Evolutionary conservation across 2,113 vertebrate genomes (phyloP), one percentile per base, ranked within the genome.

Genomic region (Gobio gobio): DNA sequence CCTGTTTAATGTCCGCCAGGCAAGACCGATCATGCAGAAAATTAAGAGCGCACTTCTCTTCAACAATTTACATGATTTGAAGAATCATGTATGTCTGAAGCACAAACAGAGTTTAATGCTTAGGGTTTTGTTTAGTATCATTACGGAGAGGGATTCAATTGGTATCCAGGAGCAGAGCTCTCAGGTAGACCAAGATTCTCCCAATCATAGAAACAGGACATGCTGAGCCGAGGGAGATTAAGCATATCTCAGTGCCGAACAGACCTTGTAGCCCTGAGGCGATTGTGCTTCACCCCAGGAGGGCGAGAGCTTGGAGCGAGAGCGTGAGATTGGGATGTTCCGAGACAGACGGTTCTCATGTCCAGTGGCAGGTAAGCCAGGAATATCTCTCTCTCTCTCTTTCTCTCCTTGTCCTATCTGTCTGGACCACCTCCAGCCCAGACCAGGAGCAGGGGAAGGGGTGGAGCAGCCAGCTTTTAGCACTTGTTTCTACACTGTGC

Each of bases 231-330:
- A 86, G 83, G 72, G 84, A 84, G 77, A 85, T 85, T 87, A 89
- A 84, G 85, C 26, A 47, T 82, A 85, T 87, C 84, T 80, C 89
- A 82, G 61, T 82, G 86, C 74, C 63, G 78, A 85, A 85, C 80
- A 49, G 80, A 87, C 68, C 85, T 26, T 91, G 91, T 91, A 90
- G 90, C 91, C 92, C 90, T 87, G 20, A 88, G 91, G 91, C 92
- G 68, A 89, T 87, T 78, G 81, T 90, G 90, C 90, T 88, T 70
- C 85, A 87, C 83, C 78, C 85, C 85, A 78, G 87, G 85, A 88
- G 87, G 84, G 87, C 78, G 47, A 51, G 29, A 77, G 76, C 58
- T 47, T 14, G 22, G 78, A 81, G 64, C 6, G 36, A 63, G 18
- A 80, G 20, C 13, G 7, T 47, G 49, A 72, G 47, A 82, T 54